Evolutionary conservation across 2,797 vertebrate species (phyloP).

Genomic region (Crenichthys baileyi): DNA sequence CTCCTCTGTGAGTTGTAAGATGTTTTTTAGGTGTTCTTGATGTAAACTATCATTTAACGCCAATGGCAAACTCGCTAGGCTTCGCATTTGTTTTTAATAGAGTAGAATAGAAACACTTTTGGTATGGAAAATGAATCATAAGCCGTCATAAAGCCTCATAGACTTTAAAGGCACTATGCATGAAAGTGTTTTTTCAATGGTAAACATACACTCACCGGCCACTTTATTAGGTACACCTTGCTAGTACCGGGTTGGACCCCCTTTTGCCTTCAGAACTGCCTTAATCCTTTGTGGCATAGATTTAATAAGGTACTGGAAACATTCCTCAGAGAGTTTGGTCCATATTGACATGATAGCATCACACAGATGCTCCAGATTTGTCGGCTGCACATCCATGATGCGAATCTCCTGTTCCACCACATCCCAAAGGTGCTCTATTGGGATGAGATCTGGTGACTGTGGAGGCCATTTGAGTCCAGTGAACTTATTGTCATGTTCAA

Average conservation of each 20-base stretch:
- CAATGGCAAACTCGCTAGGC: slow-evolving; percentile 1
- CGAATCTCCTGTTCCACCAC: slow-evolving; percentile 49
- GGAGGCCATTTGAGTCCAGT: too few species aligned
- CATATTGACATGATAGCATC: too few species aligned
- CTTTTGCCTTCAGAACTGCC: too few species aligned
- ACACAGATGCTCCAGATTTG: slow-evolving; percentile 24
- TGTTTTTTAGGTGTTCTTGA: slow-evolving; percentile 6
- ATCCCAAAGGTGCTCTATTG: slow-evolving; percentile 22
- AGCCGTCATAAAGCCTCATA: neutral
- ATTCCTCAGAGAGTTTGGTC: too few species aligned
- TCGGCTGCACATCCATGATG: slow-evolving; percentile 62
- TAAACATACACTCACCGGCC: neutral
- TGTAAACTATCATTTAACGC: slow-evolving; percentile 12
- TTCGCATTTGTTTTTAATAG: slow-evolving; percentile 5
- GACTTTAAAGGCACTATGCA: neutral
- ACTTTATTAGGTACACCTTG: too few species aligned
- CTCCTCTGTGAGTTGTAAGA: slow-evolving; percentile 1
- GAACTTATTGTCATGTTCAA: too few species aligned
- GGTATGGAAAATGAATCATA: slow-evolving; percentile 1
- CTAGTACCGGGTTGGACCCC: too few species aligned
- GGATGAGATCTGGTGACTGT: too few species aligned
- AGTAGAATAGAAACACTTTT: neutral
- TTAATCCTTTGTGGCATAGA: too few species aligned
- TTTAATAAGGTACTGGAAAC: too few species aligned
- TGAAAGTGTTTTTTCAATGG: neutral